Evolutionary conservation across 2,113 vertebrate genomes (phyloP), one percentile per base, ranked within the genome.

Genomic region (Apeltes quadracus): DNA sequence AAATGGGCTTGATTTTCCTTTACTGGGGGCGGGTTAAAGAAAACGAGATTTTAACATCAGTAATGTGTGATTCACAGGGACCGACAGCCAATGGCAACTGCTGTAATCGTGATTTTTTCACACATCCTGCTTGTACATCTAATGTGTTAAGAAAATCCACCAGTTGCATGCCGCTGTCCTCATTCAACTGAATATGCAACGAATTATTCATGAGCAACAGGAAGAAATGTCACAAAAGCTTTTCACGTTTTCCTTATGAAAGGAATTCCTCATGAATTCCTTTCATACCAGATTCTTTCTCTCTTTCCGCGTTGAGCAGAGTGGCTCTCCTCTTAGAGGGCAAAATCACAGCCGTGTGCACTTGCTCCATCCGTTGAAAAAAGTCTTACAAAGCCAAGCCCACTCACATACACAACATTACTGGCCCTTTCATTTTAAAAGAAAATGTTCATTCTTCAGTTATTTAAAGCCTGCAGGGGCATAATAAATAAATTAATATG

Each of bases 171-270:
- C 2, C 10, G 38, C 48, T 39, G 44, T 58, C n/a, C n/a, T n/a
- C 53, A 65, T n/a, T 34, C 57, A 23, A 7, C 29, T 61, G 78
- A 72, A 72, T 68, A 54, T 66, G 27, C 11, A 2, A 48, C 86
- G 68, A 38, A 63, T 87, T 81, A 86, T 90, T 23, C 77, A 89
- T 72, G 44, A 79, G 50, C 12, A 32, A 72, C 72, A 72, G 43
- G 58, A 39, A 72, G 44, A 69, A 55, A 80, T 61, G 61, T 76
- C 75, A 80, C 56, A 72, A 84, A 64, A 58, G 46, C 13, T 41
- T 18, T 69, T 61, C 72, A 41, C 54, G 72, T 74, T 58, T 66
- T 77, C 48, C n/a, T n/a, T n/a, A n/a, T n/a, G n/a, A n/a, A n/a
- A n/a, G n/a, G n/a, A n/a, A n/a, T n/a, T 36, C 32, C 57, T 78